Conservation (phyloP, 2,888 invertebrate species). For the Nomada hirtipes region DNA sequence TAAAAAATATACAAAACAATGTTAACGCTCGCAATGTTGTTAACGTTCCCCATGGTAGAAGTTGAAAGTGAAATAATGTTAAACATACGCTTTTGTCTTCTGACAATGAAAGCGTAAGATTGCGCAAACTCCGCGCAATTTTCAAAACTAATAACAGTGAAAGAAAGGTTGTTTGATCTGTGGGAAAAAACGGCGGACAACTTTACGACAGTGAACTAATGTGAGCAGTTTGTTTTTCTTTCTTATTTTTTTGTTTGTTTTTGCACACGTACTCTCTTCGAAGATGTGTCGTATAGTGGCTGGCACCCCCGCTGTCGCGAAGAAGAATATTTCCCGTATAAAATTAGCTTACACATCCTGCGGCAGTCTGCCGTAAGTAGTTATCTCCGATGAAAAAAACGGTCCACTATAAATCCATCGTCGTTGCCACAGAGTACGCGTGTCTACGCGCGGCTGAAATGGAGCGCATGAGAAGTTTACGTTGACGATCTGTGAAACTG, state of each 20-base stretch:
- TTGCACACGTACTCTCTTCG: neutral
- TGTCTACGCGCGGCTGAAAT: constrained; percentile 36
- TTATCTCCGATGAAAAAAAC: constrained; percentile 24
- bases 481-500: constrained; percentile 61
- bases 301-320: neutral
- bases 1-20: no score
- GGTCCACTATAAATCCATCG: constrained; percentile 55
- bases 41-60: no score
- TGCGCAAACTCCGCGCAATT: neutral
- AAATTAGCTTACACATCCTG: constrained; percentile 50
- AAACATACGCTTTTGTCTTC: no score
- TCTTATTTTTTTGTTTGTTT: no score
- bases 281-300: neutral
- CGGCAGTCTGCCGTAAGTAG: constrained; percentile 27
- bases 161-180: no score
- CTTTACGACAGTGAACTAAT: constrained; percentile 25
- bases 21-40: no score
- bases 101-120: no score
- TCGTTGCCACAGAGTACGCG: constrained; percentile 10
- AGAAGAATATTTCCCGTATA: constrained; percentile 36
- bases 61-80: no score
- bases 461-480: constrained; percentile 56
- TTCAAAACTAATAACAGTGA: neutral
- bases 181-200: neutral
- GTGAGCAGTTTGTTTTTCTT: neutral